A percentile compares a stretch with the other conserved stretches of the same genome.
Evolutionary conservation across 2,113 vertebrate species (phyloP).

Genomic region (Ornithorhynchus anatinus): DNA sequence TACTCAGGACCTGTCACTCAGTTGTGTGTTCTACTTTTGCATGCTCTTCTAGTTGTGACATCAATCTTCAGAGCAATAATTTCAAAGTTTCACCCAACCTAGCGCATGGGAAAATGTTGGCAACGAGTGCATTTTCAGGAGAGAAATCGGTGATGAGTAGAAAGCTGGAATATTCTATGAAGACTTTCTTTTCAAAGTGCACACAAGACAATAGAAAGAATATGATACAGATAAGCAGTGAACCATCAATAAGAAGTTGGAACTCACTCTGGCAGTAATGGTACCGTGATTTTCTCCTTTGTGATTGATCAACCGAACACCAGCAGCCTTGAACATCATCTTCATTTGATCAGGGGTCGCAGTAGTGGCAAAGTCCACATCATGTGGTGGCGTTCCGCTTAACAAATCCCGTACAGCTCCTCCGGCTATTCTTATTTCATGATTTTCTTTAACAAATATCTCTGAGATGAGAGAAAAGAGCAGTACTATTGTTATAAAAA

Average conservation of each 20-base stretch:
- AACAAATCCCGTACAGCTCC: constrained; percentile 93
- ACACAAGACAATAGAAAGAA: neutral
- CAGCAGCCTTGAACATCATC: constrained; percentile 82
- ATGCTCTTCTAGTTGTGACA: no score
- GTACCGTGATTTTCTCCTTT: constrained; percentile 96
- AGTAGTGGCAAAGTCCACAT: constrained; percentile 94
- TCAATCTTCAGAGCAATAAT: no score
- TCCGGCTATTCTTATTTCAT: constrained; percentile 92
- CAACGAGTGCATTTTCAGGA: neutral
- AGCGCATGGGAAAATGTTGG: no score
- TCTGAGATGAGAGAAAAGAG: constrained; percentile 61
- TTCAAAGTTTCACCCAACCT: no score
- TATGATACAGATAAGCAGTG: neutral
- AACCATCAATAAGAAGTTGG: neutral
- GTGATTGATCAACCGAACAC: constrained; percentile 93
- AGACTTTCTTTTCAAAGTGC: neutral
- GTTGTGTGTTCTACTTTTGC: no score
- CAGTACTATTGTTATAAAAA: no score
- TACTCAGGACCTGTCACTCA: no score
- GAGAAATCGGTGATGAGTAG: neutral
- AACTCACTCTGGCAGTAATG: constrained; percentile 89
- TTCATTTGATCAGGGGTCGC: constrained; percentile 95
- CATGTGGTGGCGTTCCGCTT: constrained; percentile 84
- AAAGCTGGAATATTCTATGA: neutral
- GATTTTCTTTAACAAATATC: constrained; percentile 84